phyloP scores from a whole-genome alignment of 1,140 invertebrate species.

The Alviniconcha marisindica region DNA sequence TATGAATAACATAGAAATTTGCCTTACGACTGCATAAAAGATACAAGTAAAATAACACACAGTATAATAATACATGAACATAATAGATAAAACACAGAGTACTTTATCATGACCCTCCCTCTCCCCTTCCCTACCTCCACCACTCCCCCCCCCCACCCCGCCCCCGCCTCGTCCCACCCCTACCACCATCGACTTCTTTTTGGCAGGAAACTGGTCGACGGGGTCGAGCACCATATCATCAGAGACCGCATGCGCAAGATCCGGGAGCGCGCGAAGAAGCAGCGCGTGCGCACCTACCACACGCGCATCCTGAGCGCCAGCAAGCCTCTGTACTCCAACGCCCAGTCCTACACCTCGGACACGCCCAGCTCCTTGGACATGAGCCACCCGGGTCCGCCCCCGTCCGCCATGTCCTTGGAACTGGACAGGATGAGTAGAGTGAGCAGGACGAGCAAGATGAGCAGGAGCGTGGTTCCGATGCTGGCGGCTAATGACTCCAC shows the following conservation, averaged over 20 bases:
- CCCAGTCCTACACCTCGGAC: background rate
- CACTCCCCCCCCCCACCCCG: too few relatives aligned
- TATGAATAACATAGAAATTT: too few relatives aligned
- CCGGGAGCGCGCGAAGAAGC: background rate
- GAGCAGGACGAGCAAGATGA: background rate
- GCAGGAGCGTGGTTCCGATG: too few relatives aligned
- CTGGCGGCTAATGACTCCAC: background rate
- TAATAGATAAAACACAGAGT: too few relatives aligned
- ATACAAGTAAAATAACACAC: too few relatives aligned
- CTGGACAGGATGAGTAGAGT: too few relatives aligned
- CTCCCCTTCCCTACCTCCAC: too few relatives aligned
- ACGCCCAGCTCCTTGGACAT: background rate
- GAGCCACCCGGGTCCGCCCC: background rate
- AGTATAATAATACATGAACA: too few relatives aligned
- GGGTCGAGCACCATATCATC: constrained; percentile 8
- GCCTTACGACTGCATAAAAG: too few relatives aligned
- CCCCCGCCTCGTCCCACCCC: too few relatives aligned
- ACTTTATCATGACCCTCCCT: too few relatives aligned
- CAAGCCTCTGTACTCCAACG: background rate
- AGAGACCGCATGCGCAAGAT: constrained; percentile 6
- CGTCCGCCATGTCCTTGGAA: background rate
- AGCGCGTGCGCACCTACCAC: constrained; percentile 21
- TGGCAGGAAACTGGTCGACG: constrained; percentile 26
- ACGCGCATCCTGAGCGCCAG: constrained; percentile 16
- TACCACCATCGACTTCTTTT: too few relatives aligned